Percentiles rank a stretch among this genome's conserved stretches.
These are phyloP conservation scores for Falco berigora DNA, from an alignment of 2,797 vertebrate species.

Conservation along the genomic window DNA sequence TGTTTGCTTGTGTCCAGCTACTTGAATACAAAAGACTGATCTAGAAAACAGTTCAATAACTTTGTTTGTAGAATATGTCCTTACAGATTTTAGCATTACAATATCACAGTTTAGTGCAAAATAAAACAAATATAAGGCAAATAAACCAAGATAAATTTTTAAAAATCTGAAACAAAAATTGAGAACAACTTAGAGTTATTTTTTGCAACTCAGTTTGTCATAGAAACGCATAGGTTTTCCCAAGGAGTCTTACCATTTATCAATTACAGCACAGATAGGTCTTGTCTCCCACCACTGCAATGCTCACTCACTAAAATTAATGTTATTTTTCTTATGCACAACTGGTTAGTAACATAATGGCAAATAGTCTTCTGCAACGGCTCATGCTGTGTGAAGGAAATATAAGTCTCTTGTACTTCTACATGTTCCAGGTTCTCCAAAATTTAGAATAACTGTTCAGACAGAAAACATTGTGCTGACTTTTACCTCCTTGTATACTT, in stretches of 20 bases:
- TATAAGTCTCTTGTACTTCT: background rate
- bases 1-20: background rate
- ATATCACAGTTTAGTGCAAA: background rate
- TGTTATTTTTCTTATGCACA: background rate
- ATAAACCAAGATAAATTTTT: background rate
- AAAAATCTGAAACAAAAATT: background rate
- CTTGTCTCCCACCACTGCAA: background rate
- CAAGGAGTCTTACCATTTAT: background rate
- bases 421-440: background rate
- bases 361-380: background rate
- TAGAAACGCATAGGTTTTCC: background rate
- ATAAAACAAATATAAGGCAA: background rate
- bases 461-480: background rate
- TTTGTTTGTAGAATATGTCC: background rate
- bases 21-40: background rate
- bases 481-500: background rate
- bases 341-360: background rate
- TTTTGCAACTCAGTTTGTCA: background rate
- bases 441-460: background rate
- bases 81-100: background rate
- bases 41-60: background rate
- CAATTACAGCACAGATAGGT: background rate
- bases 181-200: background rate
- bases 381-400: background rate
- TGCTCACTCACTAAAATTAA: background rate